phyloP scores from a whole-genome alignment of 2,113 vertebrate species.

The Atlantisia rogersi region DNA sequence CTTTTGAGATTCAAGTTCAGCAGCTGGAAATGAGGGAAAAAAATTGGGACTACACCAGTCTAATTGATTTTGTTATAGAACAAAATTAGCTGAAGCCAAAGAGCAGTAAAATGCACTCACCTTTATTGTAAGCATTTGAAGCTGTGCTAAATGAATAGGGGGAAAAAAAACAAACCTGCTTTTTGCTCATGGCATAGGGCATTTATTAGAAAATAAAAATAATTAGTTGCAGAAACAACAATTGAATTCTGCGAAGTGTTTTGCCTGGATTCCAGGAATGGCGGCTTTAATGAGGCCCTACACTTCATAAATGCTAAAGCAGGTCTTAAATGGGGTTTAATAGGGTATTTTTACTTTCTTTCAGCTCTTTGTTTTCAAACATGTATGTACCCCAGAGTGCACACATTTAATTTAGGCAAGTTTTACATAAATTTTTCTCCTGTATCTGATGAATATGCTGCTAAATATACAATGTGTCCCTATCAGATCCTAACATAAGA shows the following conservation, averaged over 20 bases:
- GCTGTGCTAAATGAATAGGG: slow-evolving; percentile 63
- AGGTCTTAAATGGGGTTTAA: slow-evolving; percentile 45
- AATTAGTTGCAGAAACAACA: slow-evolving; percentile 85
- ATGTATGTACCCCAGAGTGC: background rate
- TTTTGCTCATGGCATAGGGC: slow-evolving; percentile 58
- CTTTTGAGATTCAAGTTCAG: slow-evolving; percentile 75
- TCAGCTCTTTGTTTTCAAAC: slow-evolving; percentile 37
- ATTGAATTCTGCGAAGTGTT: slow-evolving; percentile 80
- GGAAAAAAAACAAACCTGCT: background rate
- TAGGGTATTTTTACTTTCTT: slow-evolving; percentile 53
- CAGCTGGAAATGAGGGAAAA: slow-evolving; percentile 59
- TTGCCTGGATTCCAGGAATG: slow-evolving; percentile 81
- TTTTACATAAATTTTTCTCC: slow-evolving; percentile 8
- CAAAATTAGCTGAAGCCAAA: slow-evolving; percentile 67
- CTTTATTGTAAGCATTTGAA: slow-evolving; percentile 62
- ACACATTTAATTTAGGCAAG: slow-evolving; percentile 22
- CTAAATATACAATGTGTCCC: background rate
- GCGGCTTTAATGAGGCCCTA: slow-evolving; percentile 77
- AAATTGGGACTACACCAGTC: slow-evolving; percentile 65
- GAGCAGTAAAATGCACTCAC: slow-evolving; percentile 71
- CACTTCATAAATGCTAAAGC: slow-evolving; percentile 54
- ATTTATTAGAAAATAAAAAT: slow-evolving; percentile 80
- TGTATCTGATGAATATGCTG: background rate
- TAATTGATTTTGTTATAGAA: slow-evolving; percentile 80
- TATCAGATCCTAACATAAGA: background rate